Evolutionary conservation across 2,888 invertebrate genomes (phyloP), one percentile per base, ranked within the genome.

Genomic region (Chrysodeixis includens): DNA sequence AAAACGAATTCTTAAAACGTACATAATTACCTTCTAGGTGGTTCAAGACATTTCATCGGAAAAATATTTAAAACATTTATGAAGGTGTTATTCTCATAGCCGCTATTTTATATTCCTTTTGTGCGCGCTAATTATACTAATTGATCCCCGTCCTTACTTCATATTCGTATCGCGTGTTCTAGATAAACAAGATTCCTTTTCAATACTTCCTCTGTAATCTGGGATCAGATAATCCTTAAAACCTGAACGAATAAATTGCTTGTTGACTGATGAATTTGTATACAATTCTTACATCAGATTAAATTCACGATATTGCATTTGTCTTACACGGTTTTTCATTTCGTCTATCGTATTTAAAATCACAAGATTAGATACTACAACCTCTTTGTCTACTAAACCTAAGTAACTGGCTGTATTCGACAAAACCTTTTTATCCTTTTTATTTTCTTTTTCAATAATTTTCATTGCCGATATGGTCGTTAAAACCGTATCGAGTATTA

Each of bases 71-170:
- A 20, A 40, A 51, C 12, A 10, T 26, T 40, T 40, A 40, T 6
- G n/a, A 40, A 40, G 40, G 40, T 40, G 40, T 40, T 40, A 40
- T 40, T 40, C 40, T 40, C 40, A 40, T 40, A 35, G 22, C 20
- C 46, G 40, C 32, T 16, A 60, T 75, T 76, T 72, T 3, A 52
- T 60, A 74, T 74, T 74, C 73, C n/a, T 62, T 44, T 20, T 54
- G 59, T 57, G 73, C 53, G 58, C 58, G 51, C 56, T 74, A 67
- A 72, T 74, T 72, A 74, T 62, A 74, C 77, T 74, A 74, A 74
- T 74, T 76, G 73, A 67, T 62, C 59, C 30, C 53, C 67, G 52
- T 60, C 51, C 46, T 60, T 67, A 51, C 20, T 76, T 74, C 32
- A 59, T 67, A 74, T 74, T 74, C 77, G 30, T 52, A 60, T 67